Conservation (phyloP, 1,140 invertebrate species). For the Hyles euphorbiae region DNA sequence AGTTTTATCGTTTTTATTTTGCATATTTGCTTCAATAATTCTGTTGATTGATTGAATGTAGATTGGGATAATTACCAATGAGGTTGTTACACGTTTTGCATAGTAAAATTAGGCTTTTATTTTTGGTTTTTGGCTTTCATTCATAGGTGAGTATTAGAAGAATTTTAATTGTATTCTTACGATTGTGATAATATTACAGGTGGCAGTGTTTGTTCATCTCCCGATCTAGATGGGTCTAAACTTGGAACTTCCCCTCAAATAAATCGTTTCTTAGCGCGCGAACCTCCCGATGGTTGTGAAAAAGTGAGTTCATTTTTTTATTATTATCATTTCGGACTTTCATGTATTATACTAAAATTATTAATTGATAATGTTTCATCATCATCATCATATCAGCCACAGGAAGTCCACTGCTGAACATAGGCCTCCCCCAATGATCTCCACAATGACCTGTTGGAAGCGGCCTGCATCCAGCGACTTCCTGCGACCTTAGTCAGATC, state of each 20-base stretch:
- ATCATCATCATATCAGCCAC: too few species aligned
- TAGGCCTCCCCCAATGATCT: too few species aligned
- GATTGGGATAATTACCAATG: too few species aligned
- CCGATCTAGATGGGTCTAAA: constrained; percentile 68
- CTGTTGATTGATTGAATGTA: too few species aligned
- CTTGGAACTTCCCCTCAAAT: constrained; percentile 87
- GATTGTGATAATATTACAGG: constrained; percentile 39
- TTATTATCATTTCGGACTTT: not conserved
- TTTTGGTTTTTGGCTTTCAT: not conserved
- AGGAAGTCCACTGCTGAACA: too few species aligned
- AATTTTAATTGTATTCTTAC: not conserved
- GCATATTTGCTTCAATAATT: constrained; percentile 11
- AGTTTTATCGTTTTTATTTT: constrained; percentile 12
- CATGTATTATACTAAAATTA: too few species aligned
- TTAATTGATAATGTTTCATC: too few species aligned
- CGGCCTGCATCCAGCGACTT: too few species aligned
- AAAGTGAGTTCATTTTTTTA: constrained; percentile 68
- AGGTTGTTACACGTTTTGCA: not conserved
- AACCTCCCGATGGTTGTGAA: constrained; percentile 93
- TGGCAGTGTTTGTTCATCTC: constrained; percentile 73
- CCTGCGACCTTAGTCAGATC: too few species aligned
- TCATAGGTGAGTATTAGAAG: not conserved
- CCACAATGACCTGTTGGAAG: too few species aligned
- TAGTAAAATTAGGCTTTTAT: not conserved
- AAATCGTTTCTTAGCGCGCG: constrained; percentile 87